These are phyloP conservation scores for Oscheius onirici DNA, from an alignment of 2,888 invertebrate species.

Conservation along the genomic window DNA sequence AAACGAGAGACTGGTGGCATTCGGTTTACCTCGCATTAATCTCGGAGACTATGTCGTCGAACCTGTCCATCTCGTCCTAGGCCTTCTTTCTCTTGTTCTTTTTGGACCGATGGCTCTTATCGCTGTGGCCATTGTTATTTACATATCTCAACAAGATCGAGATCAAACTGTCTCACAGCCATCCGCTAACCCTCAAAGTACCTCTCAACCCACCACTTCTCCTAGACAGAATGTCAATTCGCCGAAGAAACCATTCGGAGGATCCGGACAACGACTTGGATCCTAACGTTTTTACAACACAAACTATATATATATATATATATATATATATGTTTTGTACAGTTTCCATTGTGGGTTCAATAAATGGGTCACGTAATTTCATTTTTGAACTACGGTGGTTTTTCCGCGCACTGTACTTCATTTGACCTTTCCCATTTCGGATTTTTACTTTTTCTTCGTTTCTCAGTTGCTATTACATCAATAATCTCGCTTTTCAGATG, in stretches of 20 bases:
- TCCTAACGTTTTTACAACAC: neutral
- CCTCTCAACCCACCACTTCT: neutral
- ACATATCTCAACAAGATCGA: constrained; percentile 38
- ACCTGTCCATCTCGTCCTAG: constrained; percentile 41
- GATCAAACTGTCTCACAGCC: constrained; percentile 25
- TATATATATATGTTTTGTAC: too few relatives aligned
- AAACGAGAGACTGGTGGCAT: constrained; percentile 36
- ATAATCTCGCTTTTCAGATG: neutral
- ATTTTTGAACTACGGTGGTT: neutral
- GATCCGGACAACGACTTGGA: constrained; percentile 44
- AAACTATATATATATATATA: too few relatives aligned
- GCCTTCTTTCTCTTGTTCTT: constrained; percentile 34
- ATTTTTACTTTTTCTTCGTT: neutral
- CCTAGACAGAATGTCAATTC: neutral
- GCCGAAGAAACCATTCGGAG: constrained; percentile 17
- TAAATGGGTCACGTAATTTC: neutral
- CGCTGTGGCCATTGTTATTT: constrained; percentile 34
- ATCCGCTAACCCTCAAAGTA: constrained; percentile 6
- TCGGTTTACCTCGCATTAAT: constrained; percentile 35
- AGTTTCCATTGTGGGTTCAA: neutral
- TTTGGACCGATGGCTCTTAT: constrained; percentile 48
- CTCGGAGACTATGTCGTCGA: constrained; percentile 40
- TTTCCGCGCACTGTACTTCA: neutral
- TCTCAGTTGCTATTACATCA: neutral
- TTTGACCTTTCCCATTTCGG: neutral